phyloP scores from a whole-genome alignment of 2,113 vertebrate genomes.

The Sceloporus undulatus region DNA sequence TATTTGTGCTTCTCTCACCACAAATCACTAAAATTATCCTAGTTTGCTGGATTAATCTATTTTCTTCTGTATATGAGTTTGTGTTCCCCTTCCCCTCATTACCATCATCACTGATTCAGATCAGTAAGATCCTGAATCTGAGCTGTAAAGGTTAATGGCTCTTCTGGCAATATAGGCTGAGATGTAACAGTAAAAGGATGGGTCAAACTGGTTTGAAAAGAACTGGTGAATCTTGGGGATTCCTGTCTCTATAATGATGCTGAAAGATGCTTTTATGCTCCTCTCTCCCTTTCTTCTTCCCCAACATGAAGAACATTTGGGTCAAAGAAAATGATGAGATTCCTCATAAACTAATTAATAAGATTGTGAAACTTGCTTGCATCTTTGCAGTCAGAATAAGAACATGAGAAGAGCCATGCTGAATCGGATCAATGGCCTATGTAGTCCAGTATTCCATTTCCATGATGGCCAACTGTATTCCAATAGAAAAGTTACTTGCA shows the following conservation, averaged over 20 bases:
- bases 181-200: too few relatives aligned
- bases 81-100: neutral
- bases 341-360: neutral
- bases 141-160: neutral
- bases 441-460: neutral
- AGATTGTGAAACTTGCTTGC: neutral
- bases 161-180: neutral
- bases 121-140: neutral
- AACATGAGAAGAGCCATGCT: neutral
- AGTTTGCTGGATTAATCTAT: neutral
- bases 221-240: neutral
- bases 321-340: neutral
- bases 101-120: too few relatives aligned
- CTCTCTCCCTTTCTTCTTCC: neutral
- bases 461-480: too few relatives aligned
- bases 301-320: neutral
- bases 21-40: neutral
- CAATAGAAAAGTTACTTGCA: too few relatives aligned
- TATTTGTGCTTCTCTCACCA: neutral
- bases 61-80: neutral
- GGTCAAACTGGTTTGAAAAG: neutral
- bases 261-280: too few relatives aligned
- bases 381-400: neutral
- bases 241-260: too few relatives aligned
- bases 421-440: neutral